Base-by-base conservation (phyloP, 2,888 invertebrate species). In the Graphium colonna region DNA sequence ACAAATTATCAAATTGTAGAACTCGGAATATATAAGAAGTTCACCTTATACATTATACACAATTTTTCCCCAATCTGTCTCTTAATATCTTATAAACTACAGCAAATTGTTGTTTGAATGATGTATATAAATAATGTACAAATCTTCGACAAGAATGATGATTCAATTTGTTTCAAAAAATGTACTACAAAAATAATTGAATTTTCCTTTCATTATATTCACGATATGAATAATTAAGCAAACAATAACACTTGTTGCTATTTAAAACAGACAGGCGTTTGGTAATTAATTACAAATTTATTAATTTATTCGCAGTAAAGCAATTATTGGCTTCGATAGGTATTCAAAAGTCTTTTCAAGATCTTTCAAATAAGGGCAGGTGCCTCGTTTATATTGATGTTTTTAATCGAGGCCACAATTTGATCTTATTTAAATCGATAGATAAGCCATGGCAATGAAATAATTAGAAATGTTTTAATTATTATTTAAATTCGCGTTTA, bases 201-300 rank as follows among this genome's bases (percentile, higher is more conserved):
- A n/a, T n/a, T n/a, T 15, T 31, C 43, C 43, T 44, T 4, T 7
- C 2, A 28, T 8, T 28, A 10, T 15, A 44, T 28, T 9, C 26
- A 44, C 21, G 31, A 3, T 31, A 31, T 31, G 31, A 10, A 36
- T 42, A 13, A 16, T 42, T 52, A 21, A 26, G 3, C 41, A 42
- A 41, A 47, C 13, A 36, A 33, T 36, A 41, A n/a, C 33, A 8
- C 12, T 10, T 7, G 2, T 45, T 52, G 47, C 52, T 52, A 47
- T 47, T 52, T 4, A 17, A 36, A 36, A 1, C 2, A 17, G 33
- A 3, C 36, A 52, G 52, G 52, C 52, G 52, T 26, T 47, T 21
- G 46, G 21, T 21, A 41, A 41, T 52, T 52, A 41, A 21, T 18
- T 36, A 38, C 36, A 43, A 43, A 50, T 38, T 15, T 7, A 5